A percentile compares a stretch with the other conserved stretches of the same genome.
Conservation (phyloP, 92 coral and sea anemone genomes). For the Chrysogorgia sp. region DNA sequence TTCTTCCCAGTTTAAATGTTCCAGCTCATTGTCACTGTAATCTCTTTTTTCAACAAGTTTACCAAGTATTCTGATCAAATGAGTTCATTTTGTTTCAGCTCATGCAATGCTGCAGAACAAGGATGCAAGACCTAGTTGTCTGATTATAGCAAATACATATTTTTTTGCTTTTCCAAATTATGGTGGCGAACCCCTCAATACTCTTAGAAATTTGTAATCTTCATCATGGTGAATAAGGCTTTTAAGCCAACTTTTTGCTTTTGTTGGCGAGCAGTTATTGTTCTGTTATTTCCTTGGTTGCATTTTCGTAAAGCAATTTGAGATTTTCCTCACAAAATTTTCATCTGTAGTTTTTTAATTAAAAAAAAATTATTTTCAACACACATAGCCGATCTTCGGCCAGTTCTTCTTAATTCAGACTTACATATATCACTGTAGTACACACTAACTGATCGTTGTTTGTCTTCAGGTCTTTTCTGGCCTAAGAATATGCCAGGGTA, state of each 20-base stretch:
- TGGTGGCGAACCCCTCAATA: conserved; percentile 36
- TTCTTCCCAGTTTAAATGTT: conserved; percentile 32
- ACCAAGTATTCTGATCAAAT: conserved; percentile 40
- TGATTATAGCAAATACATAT: conserved; percentile 44
- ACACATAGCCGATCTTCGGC: conserved; percentile 21
- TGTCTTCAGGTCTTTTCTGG: too few relatives aligned
- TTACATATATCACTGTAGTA: too few relatives aligned
- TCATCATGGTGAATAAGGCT: too few relatives aligned
- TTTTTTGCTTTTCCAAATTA: conserved; percentile 17
- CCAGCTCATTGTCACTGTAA: conserved; percentile 30
- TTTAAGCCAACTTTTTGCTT: conserved; percentile 3
- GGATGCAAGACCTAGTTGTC: conserved; percentile 41
- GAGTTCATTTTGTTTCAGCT: too few relatives aligned
- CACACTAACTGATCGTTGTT: too few relatives aligned
- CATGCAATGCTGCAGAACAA: conserved; percentile 36
- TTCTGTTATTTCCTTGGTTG: conserved; percentile 18
- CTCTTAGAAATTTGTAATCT: background rate
- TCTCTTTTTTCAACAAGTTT: conserved; percentile 36
- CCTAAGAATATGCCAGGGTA: too few relatives aligned
- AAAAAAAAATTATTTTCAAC: conserved; percentile 17
- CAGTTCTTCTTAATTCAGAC: too few relatives aligned
- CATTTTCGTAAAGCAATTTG: conserved; percentile 26
- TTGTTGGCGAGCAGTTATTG: conserved; percentile 26
- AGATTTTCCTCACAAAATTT: conserved; percentile 7
- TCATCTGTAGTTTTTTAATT: conserved; percentile 42